phyloP scores from a whole-genome alignment of 2,113 vertebrate species.

The Cyprinus carpio region DNA sequence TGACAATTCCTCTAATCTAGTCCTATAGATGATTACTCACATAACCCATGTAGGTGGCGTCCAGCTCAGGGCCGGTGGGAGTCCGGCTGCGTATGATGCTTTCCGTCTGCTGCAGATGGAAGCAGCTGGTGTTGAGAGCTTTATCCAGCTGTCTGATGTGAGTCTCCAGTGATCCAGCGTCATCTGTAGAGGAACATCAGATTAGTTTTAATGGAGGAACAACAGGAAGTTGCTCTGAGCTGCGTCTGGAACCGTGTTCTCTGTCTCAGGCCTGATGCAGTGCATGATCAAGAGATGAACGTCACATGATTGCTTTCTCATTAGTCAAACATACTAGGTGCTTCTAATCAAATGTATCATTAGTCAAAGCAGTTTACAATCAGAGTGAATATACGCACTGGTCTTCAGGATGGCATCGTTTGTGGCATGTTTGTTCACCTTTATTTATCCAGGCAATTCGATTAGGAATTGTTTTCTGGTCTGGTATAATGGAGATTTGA shows the following conservation, averaged over 20 bases:
- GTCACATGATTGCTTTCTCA: slow-evolving; percentile 11
- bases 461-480: background rate
- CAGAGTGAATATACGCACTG: background rate
- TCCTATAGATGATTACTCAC: slow-evolving; percentile 74
- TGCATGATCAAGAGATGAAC: slow-evolving; percentile 5
- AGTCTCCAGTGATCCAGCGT: slow-evolving; percentile 79
- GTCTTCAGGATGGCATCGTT: no score
- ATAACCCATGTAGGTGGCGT: slow-evolving; percentile 93
- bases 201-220: slow-evolving; percentile 25
- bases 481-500: no score
- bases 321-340: slow-evolving; percentile 21
- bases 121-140: slow-evolving; percentile 82
- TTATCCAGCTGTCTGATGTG: slow-evolving; percentile 82
- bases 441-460: no score
- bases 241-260: background rate
- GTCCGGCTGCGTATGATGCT: slow-evolving; percentile 87
- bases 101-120: slow-evolving; percentile 86
- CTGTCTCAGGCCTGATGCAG: slow-evolving; percentile 39
- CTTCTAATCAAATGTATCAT: slow-evolving; percentile 28
- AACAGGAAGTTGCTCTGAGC: background rate
- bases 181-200: slow-evolving; percentile 71
- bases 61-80: slow-evolving; percentile 85
- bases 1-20: background rate
- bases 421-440: no score
- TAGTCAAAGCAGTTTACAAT: slow-evolving; percentile 48